Conservation (phyloP, 2,113 vertebrate genomes). For the Heliornis fulica region DNA sequence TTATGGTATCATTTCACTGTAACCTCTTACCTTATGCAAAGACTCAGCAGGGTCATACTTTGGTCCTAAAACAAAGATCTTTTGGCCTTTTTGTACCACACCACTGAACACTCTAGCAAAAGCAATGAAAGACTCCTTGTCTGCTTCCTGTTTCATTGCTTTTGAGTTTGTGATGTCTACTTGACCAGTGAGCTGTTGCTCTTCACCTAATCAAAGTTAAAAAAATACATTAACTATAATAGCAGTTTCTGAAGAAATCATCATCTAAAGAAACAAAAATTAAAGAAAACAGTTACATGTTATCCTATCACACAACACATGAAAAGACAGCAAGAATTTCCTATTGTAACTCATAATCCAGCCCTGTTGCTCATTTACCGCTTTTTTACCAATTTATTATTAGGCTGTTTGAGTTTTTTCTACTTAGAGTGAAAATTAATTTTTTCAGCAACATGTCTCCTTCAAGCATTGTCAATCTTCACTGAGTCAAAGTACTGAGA, state of each 20-base stretch:
- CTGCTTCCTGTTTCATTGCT: slow-evolving; percentile 55
- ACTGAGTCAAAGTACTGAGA: neutral
- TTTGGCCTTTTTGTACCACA: slow-evolving; percentile 79
- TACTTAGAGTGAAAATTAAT: neutral
- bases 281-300: neutral
- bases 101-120: slow-evolving; percentile 96
- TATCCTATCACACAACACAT: neutral
- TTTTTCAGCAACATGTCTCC: neutral
- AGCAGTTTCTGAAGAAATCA: neutral
- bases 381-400: neutral
- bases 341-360: neutral
- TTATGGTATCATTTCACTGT: neutral
- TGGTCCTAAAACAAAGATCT: slow-evolving; percentile 90
- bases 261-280: neutral
- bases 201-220: slow-evolving; percentile 59
- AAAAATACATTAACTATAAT: neutral
- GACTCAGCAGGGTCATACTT: slow-evolving; percentile 89
- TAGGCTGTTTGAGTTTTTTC: neutral
- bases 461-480: neutral
- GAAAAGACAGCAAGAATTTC: neutral
- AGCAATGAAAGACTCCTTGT: slow-evolving; percentile 85
- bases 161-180: slow-evolving; percentile 47
- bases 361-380: neutral
- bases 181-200: slow-evolving; percentile 35
- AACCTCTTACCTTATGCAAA: slow-evolving; percentile 74